These are phyloP conservation scores for Psittacula derbiana DNA, from an alignment of 2,797 vertebrate genomes.

Conservation along the genomic window DNA sequence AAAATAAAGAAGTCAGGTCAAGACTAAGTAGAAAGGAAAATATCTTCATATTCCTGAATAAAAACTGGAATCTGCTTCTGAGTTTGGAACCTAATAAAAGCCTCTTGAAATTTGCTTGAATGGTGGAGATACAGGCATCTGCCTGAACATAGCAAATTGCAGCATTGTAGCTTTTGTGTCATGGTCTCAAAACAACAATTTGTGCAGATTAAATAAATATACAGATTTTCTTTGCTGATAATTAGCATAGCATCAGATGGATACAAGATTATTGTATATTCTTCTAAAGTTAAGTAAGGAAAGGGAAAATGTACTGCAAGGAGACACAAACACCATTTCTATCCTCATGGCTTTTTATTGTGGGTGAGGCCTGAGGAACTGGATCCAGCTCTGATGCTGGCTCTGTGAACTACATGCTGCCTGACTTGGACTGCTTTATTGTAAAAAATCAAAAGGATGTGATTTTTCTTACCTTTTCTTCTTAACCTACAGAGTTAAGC, in stretches of 20 bases:
- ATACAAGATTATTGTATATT: background rate
- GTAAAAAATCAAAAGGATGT: background rate
- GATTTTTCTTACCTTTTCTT: background rate
- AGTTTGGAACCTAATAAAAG: background rate
- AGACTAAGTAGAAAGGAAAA: background rate
- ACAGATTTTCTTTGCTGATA: background rate
- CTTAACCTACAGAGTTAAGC: background rate
- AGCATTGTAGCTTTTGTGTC: background rate
- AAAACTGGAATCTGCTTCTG: background rate
- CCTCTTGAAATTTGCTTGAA: background rate
- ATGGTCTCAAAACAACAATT: background rate
- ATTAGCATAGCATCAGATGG: background rate
- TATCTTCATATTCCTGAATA: background rate
- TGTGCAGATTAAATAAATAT: background rate
- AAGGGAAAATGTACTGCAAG: background rate
- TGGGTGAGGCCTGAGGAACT: background rate
- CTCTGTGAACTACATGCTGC: background rate
- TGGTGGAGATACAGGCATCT: background rate
- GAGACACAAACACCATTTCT: background rate
- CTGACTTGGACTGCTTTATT: background rate
- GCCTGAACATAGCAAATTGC: background rate
- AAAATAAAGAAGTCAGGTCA: background rate
- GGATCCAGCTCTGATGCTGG: background rate
- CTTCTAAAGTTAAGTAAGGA: background rate
- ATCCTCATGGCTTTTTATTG: background rate